Base-by-base conservation (phyloP, 2,888 invertebrate genomes). In the Campoplex capitator region DNA sequence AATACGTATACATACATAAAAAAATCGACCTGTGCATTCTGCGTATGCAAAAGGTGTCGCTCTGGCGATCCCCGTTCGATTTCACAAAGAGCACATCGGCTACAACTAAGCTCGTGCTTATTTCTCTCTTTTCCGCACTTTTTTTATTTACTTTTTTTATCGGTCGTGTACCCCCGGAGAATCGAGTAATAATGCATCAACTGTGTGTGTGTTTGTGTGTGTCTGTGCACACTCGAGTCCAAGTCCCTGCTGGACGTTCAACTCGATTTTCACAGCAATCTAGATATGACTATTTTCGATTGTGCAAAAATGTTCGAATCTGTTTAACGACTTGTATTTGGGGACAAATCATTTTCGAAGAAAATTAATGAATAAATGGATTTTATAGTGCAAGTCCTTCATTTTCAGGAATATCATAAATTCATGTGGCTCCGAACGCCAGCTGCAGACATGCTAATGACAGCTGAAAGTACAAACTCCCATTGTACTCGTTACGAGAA, bases 21-120 rank as follows among this genome's bases (percentile, higher is more conserved):
- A 62, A 74, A 38, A 42, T 23, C 68, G 74, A 85, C 81, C 75
- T 81, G 83, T 45, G 45, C 65, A 77, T 65, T 51, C 23, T 76
- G 76, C 68, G 71, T 71, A 68, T 79, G 56, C 76, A 77, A 84
- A 62, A 77, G 70, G 73, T 68, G 65, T 68, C 62, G 79, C 86
- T 62, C 81, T 71, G 75, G 73, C 71, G 23, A 51, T 54, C 58
- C 71, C 16, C 54, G 67, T 71, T 68, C 79, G 79, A 80, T 76
- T 86, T 71, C 67, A 86, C 80, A 83, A 84, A 86, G 86, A 80
- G 73, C 71, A 67, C 54, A 51, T 77, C 71, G 71, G 45, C 73
- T 68, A 23, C 68, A 32, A 45, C 45, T 45, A 65, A 68, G 54
- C 75, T 62, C 48, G 28, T 42, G 48, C 48, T 35, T 56, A 38